These are phyloP conservation scores for Morus bassanus DNA, from an alignment of 2,797 vertebrate genomes.

Conservation along the genomic window DNA sequence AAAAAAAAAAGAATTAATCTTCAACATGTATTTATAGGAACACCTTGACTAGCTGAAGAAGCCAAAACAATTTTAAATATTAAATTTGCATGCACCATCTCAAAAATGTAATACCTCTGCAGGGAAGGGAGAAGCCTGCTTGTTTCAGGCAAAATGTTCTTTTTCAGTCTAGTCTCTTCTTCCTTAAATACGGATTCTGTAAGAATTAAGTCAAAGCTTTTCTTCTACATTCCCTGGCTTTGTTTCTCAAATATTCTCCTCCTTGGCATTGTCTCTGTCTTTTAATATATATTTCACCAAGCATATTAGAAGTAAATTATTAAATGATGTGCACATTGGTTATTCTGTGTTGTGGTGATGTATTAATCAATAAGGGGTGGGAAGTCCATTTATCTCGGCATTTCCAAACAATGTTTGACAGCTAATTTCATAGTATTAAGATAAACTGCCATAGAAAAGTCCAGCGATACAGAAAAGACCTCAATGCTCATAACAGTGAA, in stretches of 20 bases:
- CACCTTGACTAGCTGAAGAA: background rate
- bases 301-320: slow-evolving; percentile 32
- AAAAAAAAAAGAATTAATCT: background rate
- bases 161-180: background rate
- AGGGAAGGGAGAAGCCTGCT: background rate
- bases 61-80: background rate
- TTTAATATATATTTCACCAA: slow-evolving; percentile 16
- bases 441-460: slow-evolving; percentile 8
- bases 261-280: background rate
- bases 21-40: background rate
- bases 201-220: background rate
- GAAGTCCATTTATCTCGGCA: background rate
- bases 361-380: background rate
- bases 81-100: background rate
- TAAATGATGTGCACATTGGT: background rate
- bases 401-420: slow-evolving; percentile 53
- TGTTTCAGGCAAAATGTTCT: background rate
- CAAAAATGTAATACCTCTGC: background rate
- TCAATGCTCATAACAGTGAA: background rate
- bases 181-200: background rate
- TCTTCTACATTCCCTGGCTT: background rate
- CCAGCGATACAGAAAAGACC: background rate
- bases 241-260: slow-evolving; percentile 3
- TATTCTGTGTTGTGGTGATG: background rate
- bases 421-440: slow-evolving; percentile 25